Percentiles rank a stretch among this genome's conserved stretches.
These are phyloP conservation scores for Callithrix jacchus DNA, from an alignment of 2,113 vertebrate species.

Conservation along the genomic window DNA sequence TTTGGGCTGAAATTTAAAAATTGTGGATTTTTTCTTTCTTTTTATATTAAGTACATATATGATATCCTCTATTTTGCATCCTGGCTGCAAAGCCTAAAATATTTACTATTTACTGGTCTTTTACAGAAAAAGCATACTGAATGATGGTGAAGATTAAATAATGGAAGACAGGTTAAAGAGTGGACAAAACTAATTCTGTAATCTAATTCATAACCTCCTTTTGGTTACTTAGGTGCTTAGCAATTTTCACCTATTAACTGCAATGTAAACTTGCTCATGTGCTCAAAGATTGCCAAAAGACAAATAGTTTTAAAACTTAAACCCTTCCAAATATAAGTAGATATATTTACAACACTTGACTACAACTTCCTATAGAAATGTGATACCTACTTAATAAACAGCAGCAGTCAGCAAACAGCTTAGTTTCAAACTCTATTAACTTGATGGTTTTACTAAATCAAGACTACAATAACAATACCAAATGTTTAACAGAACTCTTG, in stretches of 20 bases:
- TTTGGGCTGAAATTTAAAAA: too few species aligned
- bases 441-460: constrained; percentile 37
- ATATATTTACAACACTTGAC: background rate
- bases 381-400: background rate
- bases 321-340: background rate
- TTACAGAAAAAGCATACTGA: constrained; percentile 25
- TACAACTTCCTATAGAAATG: constrained; percentile 13
- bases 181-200: constrained; percentile 38
- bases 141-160: background rate
- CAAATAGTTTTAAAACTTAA: constrained; percentile 34
- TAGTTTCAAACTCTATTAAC: constrained; percentile 20
- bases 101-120: background rate
- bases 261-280: background rate
- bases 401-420: background rate
- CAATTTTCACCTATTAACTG: constrained; percentile 13
- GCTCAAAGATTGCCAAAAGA: constrained; percentile 18
- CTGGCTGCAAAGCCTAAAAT: constrained; percentile 30
- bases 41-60: background rate
- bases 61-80: constrained; percentile 19
- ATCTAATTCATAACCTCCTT: background rate
- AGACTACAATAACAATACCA: constrained; percentile 28
- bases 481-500: background rate
- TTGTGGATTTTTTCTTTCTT: background rate
- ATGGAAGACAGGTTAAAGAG: background rate
- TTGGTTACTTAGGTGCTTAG: background rate